phyloP scores from a whole-genome alignment of 2,888 invertebrate genomes.

The Hypomecis punctinalis region DNA sequence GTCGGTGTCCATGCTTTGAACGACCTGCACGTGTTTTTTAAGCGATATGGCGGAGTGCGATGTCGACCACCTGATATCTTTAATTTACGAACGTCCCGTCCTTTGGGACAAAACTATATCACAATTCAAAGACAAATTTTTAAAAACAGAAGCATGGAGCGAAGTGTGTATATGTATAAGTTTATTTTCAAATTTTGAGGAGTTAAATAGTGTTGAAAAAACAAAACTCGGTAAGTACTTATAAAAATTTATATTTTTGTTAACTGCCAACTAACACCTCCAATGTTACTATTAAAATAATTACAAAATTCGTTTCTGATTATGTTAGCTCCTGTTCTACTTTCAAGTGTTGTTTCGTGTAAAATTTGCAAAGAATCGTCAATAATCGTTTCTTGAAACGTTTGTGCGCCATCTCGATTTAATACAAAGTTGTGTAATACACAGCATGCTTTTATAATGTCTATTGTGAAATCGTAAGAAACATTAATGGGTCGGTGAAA shows the following conservation, averaged over 20 bases:
- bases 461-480: constrained; percentile 15
- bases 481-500: constrained; percentile 22
- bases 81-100: constrained; percentile 1
- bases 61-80: constrained; percentile 2
- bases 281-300: constrained; percentile 9
- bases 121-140: constrained; percentile 8
- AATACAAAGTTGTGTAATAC: constrained; percentile 20
- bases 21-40: constrained; percentile 4
- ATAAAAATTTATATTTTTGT: constrained; percentile 10
- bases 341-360: neutral
- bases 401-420: constrained; percentile 7
- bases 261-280: constrained; percentile 9
- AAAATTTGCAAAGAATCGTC: neutral
- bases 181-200: constrained; percentile 3
- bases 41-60: constrained; percentile 4
- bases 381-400: constrained; percentile 7
- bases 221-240: constrained; percentile 12
- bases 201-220: constrained; percentile 7
- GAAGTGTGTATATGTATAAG: neutral
- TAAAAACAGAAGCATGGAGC: constrained; percentile 8
- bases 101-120: constrained; percentile 5
- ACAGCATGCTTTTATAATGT: constrained; percentile 17
- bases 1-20: constrained; percentile 4
- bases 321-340: neutral
- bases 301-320: constrained; percentile 10